phyloP scores from a whole-genome alignment of 2,113 vertebrate genomes.

The Pionites leucogaster region DNA sequence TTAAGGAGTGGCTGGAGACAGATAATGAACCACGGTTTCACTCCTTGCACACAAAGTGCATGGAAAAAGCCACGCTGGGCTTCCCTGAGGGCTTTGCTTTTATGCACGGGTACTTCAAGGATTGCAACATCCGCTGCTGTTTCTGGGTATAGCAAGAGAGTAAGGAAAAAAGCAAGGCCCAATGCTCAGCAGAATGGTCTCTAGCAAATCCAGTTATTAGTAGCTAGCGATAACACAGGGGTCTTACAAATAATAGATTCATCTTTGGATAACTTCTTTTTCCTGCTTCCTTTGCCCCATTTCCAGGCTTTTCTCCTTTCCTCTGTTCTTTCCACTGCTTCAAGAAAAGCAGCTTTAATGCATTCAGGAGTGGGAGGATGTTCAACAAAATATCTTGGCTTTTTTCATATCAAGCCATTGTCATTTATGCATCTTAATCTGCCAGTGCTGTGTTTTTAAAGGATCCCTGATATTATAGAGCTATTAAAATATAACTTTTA shows the following conservation, averaged over 20 bases:
- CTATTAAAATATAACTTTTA: background rate
- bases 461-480: background rate
- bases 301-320: background rate
- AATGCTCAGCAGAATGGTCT: background rate
- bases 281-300: background rate
- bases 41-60: background rate
- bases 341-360: background rate
- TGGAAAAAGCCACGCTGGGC: background rate
- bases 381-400: background rate
- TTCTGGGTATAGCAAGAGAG: background rate
- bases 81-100: slow-evolving; percentile 10
- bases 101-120: background rate
- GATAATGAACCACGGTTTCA: background rate
- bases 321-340: background rate
- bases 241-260: background rate
- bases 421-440: background rate
- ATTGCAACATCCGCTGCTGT: background rate
- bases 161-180: background rate
- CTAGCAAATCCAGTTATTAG: background rate
- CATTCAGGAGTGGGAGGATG: background rate
- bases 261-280: background rate
- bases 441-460: background rate
- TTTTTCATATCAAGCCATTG: background rate
- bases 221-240: background rate
- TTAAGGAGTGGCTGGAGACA: slow-evolving; percentile 22